Base-by-base conservation (phyloP, 2,113 vertebrate species). In the Centropristis striata region DNA sequence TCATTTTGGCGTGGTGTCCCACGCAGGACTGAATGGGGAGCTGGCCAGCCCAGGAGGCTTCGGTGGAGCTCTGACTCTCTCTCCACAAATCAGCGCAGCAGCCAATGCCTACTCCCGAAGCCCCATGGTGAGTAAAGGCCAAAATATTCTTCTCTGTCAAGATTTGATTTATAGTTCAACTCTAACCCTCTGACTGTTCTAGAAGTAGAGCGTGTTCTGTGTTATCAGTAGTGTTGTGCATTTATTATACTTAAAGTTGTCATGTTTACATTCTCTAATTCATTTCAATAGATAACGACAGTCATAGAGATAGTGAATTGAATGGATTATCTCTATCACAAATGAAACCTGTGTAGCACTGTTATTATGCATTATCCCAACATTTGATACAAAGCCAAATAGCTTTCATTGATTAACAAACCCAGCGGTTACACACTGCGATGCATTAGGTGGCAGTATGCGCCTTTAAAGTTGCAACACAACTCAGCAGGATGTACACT, bases 1-100 rank as follows among this genome's bases (percentile, higher is more conserved):
- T n/a, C 95, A 97, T 79, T 96, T 97, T 39, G 96, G 95, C 49
- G 86, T 96, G 88, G 93, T 96, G 87, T 95, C 97, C 80, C 97
- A 97, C 18, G 65, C 95, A 15, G 72, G 95, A 39, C 95, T 98
- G 80, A 96, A 95, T 0, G 95, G 96, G 41, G 97, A 98, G 87
- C 94, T 97, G 39, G 90, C 96, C 0, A 91, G 95, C 84, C 95
- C 97, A 0, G 83, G 96, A 63, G 91, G 96, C 25, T 98, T 96
- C 0, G 84, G 96, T 32, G 96, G 96, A 58, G 90, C 95, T 37
- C 95, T 97, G 36, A 97, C 96, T 78, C 95, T 98, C 66, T 95
- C 96, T 0, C 96, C 97, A 0, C 97, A 97, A 84, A 95, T 96
- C 93, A 95, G 96, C 80, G 88, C 95, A n/a, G 88, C 96, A 0